Base-by-base conservation (phyloP, 2,797 vertebrate species). In the Clarias platycephalus region DNA sequence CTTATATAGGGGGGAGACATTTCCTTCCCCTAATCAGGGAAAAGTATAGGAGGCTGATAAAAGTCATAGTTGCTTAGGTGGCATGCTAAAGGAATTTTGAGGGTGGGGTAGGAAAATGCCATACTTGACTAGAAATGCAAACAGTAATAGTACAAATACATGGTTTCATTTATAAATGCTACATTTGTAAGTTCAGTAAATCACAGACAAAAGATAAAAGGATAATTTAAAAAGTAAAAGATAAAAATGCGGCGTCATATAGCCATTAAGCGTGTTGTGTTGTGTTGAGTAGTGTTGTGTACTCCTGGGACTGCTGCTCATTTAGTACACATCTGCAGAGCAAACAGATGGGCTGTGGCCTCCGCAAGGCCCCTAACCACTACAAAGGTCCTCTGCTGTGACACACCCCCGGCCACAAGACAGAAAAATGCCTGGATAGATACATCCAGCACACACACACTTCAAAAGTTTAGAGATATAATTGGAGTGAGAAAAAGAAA, bases 321-420 rank as follows among this genome's bases (percentile, higher is more conserved):
- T 80, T 80, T 84, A 66, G 34, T 68, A 64, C 88, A 87, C 87
- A 84, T 88, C 88, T 85, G 85, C 60, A 49, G 74, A 84, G 78
- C 84, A 88, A 88, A 86, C 79, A 86, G 58, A 83, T 72, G 83
- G 87, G 81, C 64, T 55, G 82, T 74, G 66, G 72, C 83, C 83
- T 77, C 66, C 70, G 28, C 26, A 82, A 78, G 88, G 87, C 89
- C 58, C 86, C 93, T 92, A 93, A 94, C 93, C 93, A 94, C 91
- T 92, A 70, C 91, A 90, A 91, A 87, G 91, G 89, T 85, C 78
- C 78, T 87, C 88, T 89, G 89, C 81, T 84, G 68, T 68, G 76
- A 77, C 70, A 60, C 62, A 66, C 68, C 31, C 81, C 81, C 85
- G 83, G 37, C 81, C 86, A 83, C 82, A 89, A 75, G 80, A 86